A percentile compares a stretch with the other conserved stretches of the same genome.
Evolutionary conservation across 2,113 vertebrate genomes (phyloP).

Genomic region (Neodon shergylaensis): DNA sequence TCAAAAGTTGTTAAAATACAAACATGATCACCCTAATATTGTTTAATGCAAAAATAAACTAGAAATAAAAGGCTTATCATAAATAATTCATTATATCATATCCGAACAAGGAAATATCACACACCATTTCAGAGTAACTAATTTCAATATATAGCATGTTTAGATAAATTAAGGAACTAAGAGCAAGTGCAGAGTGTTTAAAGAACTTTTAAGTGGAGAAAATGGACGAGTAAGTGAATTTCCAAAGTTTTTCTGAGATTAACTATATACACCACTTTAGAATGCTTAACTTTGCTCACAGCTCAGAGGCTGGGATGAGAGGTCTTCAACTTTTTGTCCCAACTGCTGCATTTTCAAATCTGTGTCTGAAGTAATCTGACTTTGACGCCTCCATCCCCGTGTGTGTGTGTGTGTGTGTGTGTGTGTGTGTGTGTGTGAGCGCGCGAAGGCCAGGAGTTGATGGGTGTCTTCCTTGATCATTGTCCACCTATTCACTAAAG

Average conservation of each 20-base stretch:
- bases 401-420: too few relatives aligned
- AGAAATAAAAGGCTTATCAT: constrained; percentile 27
- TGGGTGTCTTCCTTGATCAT: not conserved
- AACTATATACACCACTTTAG: not conserved
- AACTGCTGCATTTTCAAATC: constrained; percentile 8
- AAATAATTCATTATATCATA: not conserved
- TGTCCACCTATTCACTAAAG: not conserved
- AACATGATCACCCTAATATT: not conserved
- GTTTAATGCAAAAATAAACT: constrained; percentile 34
- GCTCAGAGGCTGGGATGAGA: not conserved
- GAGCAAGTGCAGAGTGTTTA: not conserved
- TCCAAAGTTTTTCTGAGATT: constrained; percentile 31
- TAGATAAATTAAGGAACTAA: not conserved
- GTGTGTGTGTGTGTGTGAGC: not conserved
- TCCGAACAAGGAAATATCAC: not conserved
- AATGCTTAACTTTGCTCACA: not conserved
- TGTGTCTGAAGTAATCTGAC: constrained; percentile 10
- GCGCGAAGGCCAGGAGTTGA: not conserved
- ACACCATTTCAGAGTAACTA: not conserved
- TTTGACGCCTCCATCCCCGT: not conserved
- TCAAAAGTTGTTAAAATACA: constrained; percentile 8
- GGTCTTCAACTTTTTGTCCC: not conserved
- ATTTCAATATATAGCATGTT: constrained; percentile 11
- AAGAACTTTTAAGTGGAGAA: not conserved
- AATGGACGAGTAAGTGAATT: not conserved